phyloP scores from a whole-genome alignment of 2,113 vertebrate species.

The Harpagus bidentatus region DNA sequence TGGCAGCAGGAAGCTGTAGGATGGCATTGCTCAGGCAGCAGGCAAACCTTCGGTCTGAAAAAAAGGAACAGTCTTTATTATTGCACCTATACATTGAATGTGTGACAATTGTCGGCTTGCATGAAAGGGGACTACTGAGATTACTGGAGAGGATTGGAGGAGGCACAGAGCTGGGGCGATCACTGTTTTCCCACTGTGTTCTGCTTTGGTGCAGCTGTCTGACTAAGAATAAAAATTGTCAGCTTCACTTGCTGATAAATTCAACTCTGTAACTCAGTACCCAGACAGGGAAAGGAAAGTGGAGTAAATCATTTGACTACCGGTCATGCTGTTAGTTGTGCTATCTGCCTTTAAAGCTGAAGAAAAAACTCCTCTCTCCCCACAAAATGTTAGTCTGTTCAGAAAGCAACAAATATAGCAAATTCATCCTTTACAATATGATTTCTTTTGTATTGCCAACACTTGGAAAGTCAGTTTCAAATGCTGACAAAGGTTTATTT shows the following conservation, averaged over 20 bases:
- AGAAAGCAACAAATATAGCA: neutral
- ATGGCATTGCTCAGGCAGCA: neutral
- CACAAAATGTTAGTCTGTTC: neutral
- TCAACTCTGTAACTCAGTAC: neutral
- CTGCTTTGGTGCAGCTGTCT: neutral
- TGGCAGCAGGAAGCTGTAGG: neutral
- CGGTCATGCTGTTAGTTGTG: neutral
- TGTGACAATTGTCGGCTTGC: accelerated
- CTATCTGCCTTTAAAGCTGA: neutral
- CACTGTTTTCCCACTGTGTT: neutral
- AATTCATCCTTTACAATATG: neutral
- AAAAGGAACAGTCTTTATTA: neutral
- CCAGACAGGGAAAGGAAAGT: neutral
- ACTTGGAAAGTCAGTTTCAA: neutral
- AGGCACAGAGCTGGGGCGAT: neutral
- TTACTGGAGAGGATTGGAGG: neutral
- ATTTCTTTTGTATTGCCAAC: neutral
- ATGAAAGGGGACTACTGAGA: neutral
- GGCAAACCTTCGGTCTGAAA: neutral
- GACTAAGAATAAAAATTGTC: neutral
- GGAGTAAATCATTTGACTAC: neutral
- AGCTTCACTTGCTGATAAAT: neutral
- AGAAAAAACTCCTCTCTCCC: neutral
- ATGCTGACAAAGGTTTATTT: neutral
- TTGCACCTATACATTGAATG: neutral